phyloP scores from a whole-genome alignment of 2,113 vertebrate genomes.

The Thunnus thynnus region DNA sequence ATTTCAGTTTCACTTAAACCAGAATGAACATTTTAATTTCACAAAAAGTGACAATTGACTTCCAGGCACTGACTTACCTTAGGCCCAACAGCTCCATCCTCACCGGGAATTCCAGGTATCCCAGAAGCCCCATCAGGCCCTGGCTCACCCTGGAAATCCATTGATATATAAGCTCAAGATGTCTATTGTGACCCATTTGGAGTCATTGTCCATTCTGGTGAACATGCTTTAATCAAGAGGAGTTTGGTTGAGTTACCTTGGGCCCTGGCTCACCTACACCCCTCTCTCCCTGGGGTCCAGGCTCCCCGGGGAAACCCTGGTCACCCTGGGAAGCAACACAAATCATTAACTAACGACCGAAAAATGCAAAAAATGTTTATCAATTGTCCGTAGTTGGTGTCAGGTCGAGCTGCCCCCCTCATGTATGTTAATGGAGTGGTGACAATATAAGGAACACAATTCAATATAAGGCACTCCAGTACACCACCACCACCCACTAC shows the following conservation, averaged over 20 bases:
- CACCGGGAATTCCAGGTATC: constrained; percentile 84
- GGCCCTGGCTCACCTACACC: constrained; percentile 81
- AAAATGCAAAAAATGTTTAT: background rate
- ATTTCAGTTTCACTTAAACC: background rate
- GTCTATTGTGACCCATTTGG: no score
- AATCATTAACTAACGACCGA: background rate
- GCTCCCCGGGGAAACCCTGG: constrained; percentile 83
- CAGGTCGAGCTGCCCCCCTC: background rate
- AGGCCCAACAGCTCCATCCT: constrained; percentile 80
- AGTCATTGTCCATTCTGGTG: background rate
- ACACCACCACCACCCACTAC: no score
- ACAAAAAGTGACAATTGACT: background rate
- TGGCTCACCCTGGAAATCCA: constrained; percentile 76
- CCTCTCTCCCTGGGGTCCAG: constrained; percentile 78
- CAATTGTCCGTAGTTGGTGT: background rate
- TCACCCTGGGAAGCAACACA: constrained; percentile 77
- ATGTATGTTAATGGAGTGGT: no score
- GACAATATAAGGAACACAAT: no score
- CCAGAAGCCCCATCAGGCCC: constrained; percentile 78
- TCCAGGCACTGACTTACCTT: constrained; percentile 72
- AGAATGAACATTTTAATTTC: background rate
- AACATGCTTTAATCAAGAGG: background rate
- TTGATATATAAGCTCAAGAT: background rate
- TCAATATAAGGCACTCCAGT: no score
- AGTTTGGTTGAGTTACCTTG: constrained; percentile 71